Evolutionary conservation across 2,797 vertebrate genomes (phyloP), one percentile per base, ranked within the genome.

Genomic region (Gymnothorax reevesii): DNA sequence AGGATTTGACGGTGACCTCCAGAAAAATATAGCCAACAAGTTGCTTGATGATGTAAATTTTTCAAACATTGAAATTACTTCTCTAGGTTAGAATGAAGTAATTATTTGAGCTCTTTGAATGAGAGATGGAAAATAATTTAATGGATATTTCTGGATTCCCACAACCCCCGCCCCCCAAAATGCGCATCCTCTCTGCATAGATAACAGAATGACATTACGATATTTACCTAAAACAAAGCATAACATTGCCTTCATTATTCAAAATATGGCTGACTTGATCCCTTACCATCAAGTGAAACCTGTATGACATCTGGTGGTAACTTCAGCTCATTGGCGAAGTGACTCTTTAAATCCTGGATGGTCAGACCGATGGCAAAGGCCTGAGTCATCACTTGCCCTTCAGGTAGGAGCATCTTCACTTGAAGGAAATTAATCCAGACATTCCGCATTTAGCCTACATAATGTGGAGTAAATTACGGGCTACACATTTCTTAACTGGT

Each of bases 381-480:
- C 89, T 95, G 91, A 0, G 95, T 96, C 92, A 97, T 94, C 92
- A 96, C 94, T 52, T 97, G 95, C 83, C 95, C 95, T 80, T 94
- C 94, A 3, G 97, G 97, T 88, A 95, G 89, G 89, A 98, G 93
- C 90, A 97, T 88, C 93, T 97, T 97, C 86, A 98, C 97, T 98
- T 22, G 60, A 57, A 0, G 84, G 89, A 89, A 86, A 73, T 5
- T 55, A 73, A 71, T 55, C 33, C 20, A 10, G 25, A 4, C 62
- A 64, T 66, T 12, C 17, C 10, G 52, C 57, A 84, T 59, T 60
- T 3, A 20, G 57, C 22, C 55, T 12, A 82, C 7, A 9, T 12
- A 17, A 55, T 52, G 55, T 8, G 33, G 73, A 77, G 73, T 80
- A 9, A 55, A 4, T 17, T 80, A 49, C 55, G 9, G 22, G 52